Base-by-base conservation (phyloP, 2,113 vertebrate species). In the Cygnus buccinator region DNA sequence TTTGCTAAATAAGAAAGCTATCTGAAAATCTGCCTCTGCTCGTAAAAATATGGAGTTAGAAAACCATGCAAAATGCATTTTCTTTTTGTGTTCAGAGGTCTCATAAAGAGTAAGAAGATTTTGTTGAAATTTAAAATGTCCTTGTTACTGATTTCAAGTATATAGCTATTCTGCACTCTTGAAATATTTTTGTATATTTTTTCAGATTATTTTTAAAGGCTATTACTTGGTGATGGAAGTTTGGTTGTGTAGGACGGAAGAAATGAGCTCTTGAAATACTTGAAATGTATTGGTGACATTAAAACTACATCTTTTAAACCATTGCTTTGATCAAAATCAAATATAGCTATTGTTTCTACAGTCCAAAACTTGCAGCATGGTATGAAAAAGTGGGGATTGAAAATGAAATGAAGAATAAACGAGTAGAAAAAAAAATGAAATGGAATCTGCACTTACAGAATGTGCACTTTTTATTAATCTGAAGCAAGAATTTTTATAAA, bases 291-390 rank as follows among this genome's bases (percentile, higher is more conserved):
- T 74, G 39, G 59, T 80, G 52, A 44, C 63, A 83, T 23, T 65
- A 88, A 86, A 78, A n/a, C 43, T 37, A 16, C 23, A 77, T 71
- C 37, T 83, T 93, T 94, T 50, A 93, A 88, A 70, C 4, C 14
- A 17, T 13, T 73, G 50, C 80, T 96, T 85, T 90, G 48, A 73
- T 96, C 90, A 83, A 83, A 87, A 62, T 84, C 75, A 85, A 87
- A 94, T 76, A n/a, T 1, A 87, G 44, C 74, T n/a, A 73, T 94
- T 0, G 0, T 91, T 93, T 91, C 33, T 89, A 52, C 37, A 62
- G 62, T 89, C 44, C 62, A 72, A 50, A 58, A 59, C 13, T 92
- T 87, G 54, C 50, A 76, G 71, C 39, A 2, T 58, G 13, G 48
- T 89, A 22, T 58, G 46, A 79, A 89, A 84, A 94, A 48, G 33